These are phyloP conservation scores for Epizoanthus illoricatus DNA, from an alignment of 92 coral and sea anemone species.

Conservation along the genomic window DNA sequence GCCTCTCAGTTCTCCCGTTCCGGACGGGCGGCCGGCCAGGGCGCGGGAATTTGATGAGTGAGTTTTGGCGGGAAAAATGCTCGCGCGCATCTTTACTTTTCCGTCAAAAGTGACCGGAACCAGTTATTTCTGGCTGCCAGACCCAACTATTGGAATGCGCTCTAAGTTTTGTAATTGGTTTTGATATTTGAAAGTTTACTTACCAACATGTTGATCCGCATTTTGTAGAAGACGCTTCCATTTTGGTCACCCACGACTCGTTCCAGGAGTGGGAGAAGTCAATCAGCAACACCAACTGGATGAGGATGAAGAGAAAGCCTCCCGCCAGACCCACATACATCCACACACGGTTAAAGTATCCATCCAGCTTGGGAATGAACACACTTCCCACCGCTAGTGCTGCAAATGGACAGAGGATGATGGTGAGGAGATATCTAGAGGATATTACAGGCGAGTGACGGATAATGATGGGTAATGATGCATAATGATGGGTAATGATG, in stretches of 20 bases:
- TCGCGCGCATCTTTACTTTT: too few species aligned
- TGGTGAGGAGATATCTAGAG: neutral
- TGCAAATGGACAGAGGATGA: constrained; percentile 20
- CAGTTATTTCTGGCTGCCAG: too few species aligned
- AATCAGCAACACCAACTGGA: constrained; percentile 65
- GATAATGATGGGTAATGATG: too few species aligned
- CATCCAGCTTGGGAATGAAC: constrained; percentile 52
- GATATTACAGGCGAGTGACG: too few species aligned
- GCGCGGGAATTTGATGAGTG: too few species aligned
- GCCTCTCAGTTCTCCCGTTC: too few species aligned
- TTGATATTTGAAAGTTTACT: neutral
- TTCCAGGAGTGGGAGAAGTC: constrained; percentile 67
- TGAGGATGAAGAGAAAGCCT: constrained; percentile 66
- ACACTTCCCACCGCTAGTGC: constrained; percentile 50
- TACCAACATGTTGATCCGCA: constrained; percentile 1
- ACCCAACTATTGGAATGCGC: too few species aligned
- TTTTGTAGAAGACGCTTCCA: constrained; percentile 48
- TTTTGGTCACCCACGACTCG: constrained; percentile 60
- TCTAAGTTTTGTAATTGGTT: too few species aligned
- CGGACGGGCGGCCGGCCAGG: too few species aligned
- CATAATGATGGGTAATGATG: too few species aligned
- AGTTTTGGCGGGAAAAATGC: too few species aligned
- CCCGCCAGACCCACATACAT: constrained; percentile 75
- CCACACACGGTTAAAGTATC: constrained; percentile 57
- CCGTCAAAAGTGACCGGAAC: too few species aligned